These are phyloP conservation scores for Meteorus colon DNA, from an alignment of 2,888 invertebrate genomes.

Conservation along the genomic window DNA sequence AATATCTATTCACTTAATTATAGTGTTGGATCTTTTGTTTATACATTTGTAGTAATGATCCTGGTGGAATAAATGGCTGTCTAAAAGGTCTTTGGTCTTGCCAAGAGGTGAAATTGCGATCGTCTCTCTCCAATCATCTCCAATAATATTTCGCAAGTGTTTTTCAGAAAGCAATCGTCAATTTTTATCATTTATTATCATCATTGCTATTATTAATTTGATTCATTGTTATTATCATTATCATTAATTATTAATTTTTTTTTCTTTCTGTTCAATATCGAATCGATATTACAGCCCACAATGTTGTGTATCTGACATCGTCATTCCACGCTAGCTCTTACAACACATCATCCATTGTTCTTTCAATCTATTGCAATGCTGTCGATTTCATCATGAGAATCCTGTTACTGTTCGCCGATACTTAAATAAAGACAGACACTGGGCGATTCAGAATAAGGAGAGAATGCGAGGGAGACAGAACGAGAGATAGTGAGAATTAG, in stretches of 20 bases:
- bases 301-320: background rate
- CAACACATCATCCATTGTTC: conserved; percentile 13
- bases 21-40: background rate
- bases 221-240: background rate
- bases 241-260: background rate
- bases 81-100: conserved; percentile 3
- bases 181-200: background rate
- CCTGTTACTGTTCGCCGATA: background rate
- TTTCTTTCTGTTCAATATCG: background rate
- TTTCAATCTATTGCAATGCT: conserved; percentile 10
- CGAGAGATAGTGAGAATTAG: conserved; percentile 11
- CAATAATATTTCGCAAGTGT: background rate
- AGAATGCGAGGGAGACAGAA: background rate
- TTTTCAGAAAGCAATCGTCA: background rate
- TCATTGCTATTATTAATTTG: background rate
- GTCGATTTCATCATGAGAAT: conserved; percentile 16
- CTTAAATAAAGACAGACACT: background rate
- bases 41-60: background rate
- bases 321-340: background rate
- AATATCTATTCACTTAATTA: background rate
- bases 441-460: background rate
- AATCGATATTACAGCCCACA: conserved; percentile 11
- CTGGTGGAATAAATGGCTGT: background rate
- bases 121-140: conserved; percentile 3
- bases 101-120: background rate